These are phyloP conservation scores for Eretmodus cyanostictus DNA, from an alignment of 2,113 vertebrate genomes.

Conservation along the genomic window DNA sequence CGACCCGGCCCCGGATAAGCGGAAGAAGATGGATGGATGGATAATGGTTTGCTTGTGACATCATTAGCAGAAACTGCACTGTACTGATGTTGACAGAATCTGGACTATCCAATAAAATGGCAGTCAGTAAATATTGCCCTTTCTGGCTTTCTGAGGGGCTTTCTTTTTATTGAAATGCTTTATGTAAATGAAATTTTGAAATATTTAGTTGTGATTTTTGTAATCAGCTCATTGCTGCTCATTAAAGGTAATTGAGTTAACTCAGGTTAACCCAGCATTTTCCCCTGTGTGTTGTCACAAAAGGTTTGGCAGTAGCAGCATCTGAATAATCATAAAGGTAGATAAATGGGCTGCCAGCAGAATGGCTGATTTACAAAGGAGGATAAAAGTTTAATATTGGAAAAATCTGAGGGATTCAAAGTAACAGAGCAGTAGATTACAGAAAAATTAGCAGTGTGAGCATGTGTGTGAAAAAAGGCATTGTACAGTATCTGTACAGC, in stretches of 20 bases:
- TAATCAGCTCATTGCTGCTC: background rate
- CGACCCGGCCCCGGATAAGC: rapidly evolving
- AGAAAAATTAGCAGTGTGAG: background rate
- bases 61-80: background rate
- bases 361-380: background rate
- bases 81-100: background rate
- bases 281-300: background rate
- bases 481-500: background rate
- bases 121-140: background rate
- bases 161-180: background rate
- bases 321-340: background rate
- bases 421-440: background rate
- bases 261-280: background rate
- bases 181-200: background rate
- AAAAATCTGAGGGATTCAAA: background rate
- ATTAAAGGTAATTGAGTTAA: background rate
- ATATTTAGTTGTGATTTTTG: background rate
- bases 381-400: background rate
- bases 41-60: background rate
- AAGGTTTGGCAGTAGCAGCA: background rate
- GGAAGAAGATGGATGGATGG: background rate
- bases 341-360: background rate
- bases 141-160: background rate
- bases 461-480: background rate
- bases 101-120: background rate